Conservation (phyloP, 1,140 invertebrate species). For the Rhopalosiphum padi region DNA sequence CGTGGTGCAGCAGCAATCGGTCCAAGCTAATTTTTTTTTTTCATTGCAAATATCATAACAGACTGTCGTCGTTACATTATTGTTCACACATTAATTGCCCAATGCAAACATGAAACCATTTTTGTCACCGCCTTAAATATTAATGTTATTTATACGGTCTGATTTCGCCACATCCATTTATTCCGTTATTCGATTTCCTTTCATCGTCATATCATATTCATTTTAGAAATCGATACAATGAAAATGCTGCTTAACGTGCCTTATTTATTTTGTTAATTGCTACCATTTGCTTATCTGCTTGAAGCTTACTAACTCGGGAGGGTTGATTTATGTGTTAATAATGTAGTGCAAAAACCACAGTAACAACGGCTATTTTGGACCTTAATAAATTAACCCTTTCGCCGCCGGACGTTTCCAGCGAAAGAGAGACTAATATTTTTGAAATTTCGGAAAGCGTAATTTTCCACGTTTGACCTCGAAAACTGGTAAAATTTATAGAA, state of each 20-base stretch:
- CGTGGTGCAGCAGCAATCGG: background rate
- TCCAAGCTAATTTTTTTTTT: background rate
- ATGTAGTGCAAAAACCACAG: constrained; percentile 44
- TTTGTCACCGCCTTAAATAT: background rate
- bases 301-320: background rate
- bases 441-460: background rate
- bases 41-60: background rate
- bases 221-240: constrained; percentile 4
- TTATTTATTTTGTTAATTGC: constrained; percentile 38
- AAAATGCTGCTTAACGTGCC: constrained; percentile 28
- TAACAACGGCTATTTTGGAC: constrained; percentile 20
- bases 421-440: background rate
- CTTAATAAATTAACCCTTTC: constrained; percentile 49
- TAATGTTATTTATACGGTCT: background rate
- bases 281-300: constrained; percentile 42
- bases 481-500: background rate
- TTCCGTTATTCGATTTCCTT: background rate
- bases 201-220: background rate
- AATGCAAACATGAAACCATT: background rate
- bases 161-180: background rate
- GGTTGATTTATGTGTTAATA: constrained; percentile 34
- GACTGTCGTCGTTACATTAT: background rate
- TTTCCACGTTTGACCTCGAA: background rate
- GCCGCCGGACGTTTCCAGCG: background rate
- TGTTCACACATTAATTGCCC: background rate